phyloP scores from a whole-genome alignment of 2,113 vertebrate species.

The Alouatta palliata region DNA sequence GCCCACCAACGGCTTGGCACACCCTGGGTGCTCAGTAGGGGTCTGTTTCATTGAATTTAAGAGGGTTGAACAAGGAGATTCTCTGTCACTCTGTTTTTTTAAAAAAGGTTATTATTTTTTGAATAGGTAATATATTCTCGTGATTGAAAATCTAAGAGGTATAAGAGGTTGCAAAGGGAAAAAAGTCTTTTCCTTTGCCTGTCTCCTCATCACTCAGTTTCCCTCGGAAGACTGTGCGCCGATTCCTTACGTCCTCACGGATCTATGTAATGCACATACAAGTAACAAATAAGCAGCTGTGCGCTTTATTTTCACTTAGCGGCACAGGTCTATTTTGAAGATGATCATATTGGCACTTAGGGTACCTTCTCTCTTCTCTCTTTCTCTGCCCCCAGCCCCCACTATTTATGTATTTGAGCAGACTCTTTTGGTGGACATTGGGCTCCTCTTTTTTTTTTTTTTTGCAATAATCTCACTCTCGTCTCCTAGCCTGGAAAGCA shows the following conservation, averaged over 20 bases:
- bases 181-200: neutral
- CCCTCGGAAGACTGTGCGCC: neutral
- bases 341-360: too few relatives aligned
- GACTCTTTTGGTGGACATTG: neutral
- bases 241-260: neutral
- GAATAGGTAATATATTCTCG: neutral
- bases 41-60: neutral
- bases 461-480: too few relatives aligned
- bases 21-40: neutral
- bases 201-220: neutral
- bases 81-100: neutral
- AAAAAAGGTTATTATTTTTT: neutral
- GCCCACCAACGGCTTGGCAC: slow-evolving; percentile 14
- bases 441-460: neutral
- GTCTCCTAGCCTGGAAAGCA: too few relatives aligned
- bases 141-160: neutral
- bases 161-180: neutral
- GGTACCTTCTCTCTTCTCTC: neutral
- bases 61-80: slow-evolving; percentile 24
- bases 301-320: neutral
- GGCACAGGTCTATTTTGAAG: too few relatives aligned
- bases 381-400: neutral
- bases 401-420: neutral
- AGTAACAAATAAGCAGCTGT: neutral
- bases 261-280: accelerated